These are phyloP conservation scores for Andrena bucephala DNA, from an alignment of 2,888 invertebrate species.

Conservation along the genomic window DNA sequence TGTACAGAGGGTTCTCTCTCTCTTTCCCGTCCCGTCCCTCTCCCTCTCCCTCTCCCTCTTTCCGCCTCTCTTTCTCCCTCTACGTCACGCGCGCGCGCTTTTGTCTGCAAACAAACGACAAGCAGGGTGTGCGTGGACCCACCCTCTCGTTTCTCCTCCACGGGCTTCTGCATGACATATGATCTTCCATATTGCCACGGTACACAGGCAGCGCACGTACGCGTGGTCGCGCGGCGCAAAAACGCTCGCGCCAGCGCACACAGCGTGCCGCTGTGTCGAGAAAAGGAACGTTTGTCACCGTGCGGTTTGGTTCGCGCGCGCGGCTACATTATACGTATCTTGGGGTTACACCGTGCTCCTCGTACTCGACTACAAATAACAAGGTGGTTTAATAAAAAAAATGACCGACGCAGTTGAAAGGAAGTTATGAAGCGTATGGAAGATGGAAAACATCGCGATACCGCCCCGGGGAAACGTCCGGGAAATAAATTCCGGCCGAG, in stretches of 20 bases:
- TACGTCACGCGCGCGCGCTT: slow-evolving; percentile 35
- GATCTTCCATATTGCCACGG: slow-evolving; percentile 84
- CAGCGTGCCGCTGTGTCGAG: slow-evolving; percentile 32
- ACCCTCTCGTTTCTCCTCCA: slow-evolving; percentile 47
- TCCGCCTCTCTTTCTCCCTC: not conserved
- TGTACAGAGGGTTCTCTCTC: slow-evolving; percentile 5
- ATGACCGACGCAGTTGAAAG: slow-evolving; percentile 35
- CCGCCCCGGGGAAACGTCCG: slow-evolving; percentile 22
- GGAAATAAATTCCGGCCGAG: slow-evolving; percentile 56
- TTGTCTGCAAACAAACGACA: slow-evolving; percentile 67
- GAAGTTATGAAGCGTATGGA: slow-evolving; percentile 67
- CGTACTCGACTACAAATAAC: slow-evolving; percentile 74
- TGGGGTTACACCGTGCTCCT: slow-evolving; percentile 78
- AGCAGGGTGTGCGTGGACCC: slow-evolving; percentile 56
- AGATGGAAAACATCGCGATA: slow-evolving; percentile 64
- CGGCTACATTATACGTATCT: slow-evolving; percentile 80
- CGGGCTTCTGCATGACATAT: slow-evolving; percentile 82
- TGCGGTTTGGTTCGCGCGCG: slow-evolving; percentile 69
- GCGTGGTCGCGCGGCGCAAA: slow-evolving; percentile 40
- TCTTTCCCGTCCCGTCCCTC: not conserved
- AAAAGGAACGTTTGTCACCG: slow-evolving; percentile 77
- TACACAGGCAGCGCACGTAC: slow-evolving; percentile 67
- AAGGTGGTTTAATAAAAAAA: slow-evolving; percentile 73
- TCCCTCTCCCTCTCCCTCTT: not conserved
- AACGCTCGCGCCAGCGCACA: slow-evolving; percentile 53